Percentiles rank a stretch among this genome's conserved stretches.
These are phyloP conservation scores for Spondyliosoma cantharus DNA, from an alignment of 2,797 vertebrate species.

Conservation along the genomic window DNA sequence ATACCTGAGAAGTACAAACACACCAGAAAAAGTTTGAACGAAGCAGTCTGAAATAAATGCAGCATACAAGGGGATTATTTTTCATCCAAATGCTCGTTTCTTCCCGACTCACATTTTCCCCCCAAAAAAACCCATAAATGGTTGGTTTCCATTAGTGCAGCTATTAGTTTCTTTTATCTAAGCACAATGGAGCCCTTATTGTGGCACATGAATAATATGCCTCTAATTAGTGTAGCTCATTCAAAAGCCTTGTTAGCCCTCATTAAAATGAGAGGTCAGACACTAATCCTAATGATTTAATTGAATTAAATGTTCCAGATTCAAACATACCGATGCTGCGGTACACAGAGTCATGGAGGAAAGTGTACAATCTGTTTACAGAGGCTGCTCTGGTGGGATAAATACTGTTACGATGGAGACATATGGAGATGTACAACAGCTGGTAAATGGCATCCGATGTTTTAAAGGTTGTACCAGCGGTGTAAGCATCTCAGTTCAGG, in stretches of 20 bases:
- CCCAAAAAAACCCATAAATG: slow-evolving; percentile 1
- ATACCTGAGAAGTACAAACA: neutral
- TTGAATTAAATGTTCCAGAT: slow-evolving; percentile 75
- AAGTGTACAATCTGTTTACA: neutral
- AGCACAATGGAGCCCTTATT: slow-evolving; percentile 55
- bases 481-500: neutral
- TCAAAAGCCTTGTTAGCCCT: slow-evolving; percentile 74
- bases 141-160: slow-evolving; percentile 38
- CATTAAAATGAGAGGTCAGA: slow-evolving; percentile 72
- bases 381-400: neutral
- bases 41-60: slow-evolving; percentile 4
- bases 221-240: slow-evolving; percentile 77
- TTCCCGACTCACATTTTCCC: neutral
- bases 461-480: neutral
- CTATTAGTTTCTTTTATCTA: slow-evolving; percentile 47
- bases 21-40: neutral
- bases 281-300: slow-evolving; percentile 81
- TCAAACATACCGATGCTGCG: slow-evolving; percentile 45
- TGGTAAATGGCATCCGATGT: neutral
- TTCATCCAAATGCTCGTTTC: neutral
- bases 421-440: neutral
- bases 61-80: neutral
- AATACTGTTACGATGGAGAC: neutral
- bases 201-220: slow-evolving; percentile 70
- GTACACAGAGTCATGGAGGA: slow-evolving; percentile 15